phyloP scores from a whole-genome alignment of 2,113 vertebrate species.

The Hemibagrus wyckioides region DNA sequence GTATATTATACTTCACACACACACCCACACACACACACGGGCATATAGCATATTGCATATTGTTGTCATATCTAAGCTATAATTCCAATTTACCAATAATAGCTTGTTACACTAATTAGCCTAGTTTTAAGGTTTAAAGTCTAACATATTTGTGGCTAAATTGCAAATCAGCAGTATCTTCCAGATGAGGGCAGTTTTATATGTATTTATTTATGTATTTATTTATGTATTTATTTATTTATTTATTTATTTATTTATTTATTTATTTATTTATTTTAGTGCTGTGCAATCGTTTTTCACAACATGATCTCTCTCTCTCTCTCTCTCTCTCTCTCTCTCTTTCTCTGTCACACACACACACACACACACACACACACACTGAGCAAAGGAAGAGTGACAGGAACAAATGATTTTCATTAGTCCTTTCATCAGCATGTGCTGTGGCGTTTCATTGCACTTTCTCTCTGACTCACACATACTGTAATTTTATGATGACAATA shows the following conservation, averaged over 20 bases:
- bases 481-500: neutral
- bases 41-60: neutral
- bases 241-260: neutral
- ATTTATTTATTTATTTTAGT: conserved; percentile 57
- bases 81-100: neutral
- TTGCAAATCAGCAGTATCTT: neutral
- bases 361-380: conserved; percentile 23
- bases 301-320: conserved; percentile 31
- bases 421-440: conserved; percentile 55
- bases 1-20: neutral
- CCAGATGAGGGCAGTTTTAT: neutral
- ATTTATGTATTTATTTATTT: conserved; percentile 50
- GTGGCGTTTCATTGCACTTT: conserved; percentile 43
- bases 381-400: conserved; percentile 69
- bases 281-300: neutral
- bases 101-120: neutral
- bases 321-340: conserved; percentile 9
- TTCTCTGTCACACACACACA: neutral
- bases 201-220: neutral
- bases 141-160: neutral
- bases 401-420: conserved; percentile 75
- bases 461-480: neutral
- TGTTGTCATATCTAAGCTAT: neutral
- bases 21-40: too few species aligned
- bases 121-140: neutral